Conservation (phyloP, 1,140 invertebrate genomes). For the Rhyacophila brunnea region DNA sequence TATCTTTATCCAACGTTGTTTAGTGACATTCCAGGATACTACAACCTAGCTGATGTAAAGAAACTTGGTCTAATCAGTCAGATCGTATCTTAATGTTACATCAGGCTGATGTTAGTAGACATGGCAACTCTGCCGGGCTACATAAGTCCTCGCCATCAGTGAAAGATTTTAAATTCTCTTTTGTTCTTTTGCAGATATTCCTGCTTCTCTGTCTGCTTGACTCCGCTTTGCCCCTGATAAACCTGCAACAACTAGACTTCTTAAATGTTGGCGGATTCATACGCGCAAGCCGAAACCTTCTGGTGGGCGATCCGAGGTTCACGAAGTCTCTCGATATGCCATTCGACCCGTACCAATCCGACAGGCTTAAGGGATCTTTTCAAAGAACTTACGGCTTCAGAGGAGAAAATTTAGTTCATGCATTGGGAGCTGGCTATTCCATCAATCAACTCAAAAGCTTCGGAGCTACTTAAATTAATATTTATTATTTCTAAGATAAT, state of each 20-base stretch:
- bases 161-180: not conserved
- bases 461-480: slow-evolving; percentile 10
- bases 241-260: slow-evolving; percentile 19
- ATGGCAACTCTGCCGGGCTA: no score
- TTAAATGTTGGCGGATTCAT: slow-evolving; percentile 22
- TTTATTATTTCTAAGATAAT: no score
- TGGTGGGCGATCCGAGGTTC: slow-evolving; percentile 24
- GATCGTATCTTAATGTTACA: no score
- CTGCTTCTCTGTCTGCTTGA: slow-evolving; percentile 6
- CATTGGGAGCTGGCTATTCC: slow-evolving; percentile 29
- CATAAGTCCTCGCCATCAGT: no score
- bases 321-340: slow-evolving; percentile 13
- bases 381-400: slow-evolving; percentile 27
- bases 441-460: slow-evolving; percentile 23
- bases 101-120: no score
- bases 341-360: slow-evolving; percentile 30
- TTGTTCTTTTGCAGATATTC: slow-evolving; percentile 23
- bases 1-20: no score
- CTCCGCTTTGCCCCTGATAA: slow-evolving; percentile 2
- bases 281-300: slow-evolving; percentile 6
- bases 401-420: slow-evolving; percentile 31
- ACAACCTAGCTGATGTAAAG: no score
- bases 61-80: no score
- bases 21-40: no score
- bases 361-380: slow-evolving; percentile 16